Evolutionary conservation across 2,113 vertebrate genomes (phyloP).

Genomic region (Pelecanus crispus): DNA sequence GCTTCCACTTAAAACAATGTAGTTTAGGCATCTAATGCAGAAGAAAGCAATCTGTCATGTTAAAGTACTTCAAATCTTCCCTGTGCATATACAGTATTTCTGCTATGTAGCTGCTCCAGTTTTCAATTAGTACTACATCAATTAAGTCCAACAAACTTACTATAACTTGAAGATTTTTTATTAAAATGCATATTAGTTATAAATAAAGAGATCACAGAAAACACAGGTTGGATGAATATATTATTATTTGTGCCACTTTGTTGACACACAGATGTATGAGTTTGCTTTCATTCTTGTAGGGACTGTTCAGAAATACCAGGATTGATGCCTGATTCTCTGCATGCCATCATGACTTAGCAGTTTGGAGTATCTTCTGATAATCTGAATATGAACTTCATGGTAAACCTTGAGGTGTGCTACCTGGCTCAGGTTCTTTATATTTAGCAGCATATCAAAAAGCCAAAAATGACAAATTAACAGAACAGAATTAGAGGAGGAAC

Average conservation of each 20-base stretch:
- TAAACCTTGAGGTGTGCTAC: not conserved
- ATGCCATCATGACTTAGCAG: not conserved
- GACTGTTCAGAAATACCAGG: not conserved
- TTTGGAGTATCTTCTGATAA: not conserved
- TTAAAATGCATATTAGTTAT: not conserved
- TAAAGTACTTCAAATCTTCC: not conserved
- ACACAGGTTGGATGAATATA: not conserved
- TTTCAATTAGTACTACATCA: not conserved
- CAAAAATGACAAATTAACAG: not conserved
- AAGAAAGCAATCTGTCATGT: not conserved
- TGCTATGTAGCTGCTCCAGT: not conserved
- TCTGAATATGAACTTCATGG: not conserved
- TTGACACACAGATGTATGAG: not conserved
- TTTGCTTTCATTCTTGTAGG: not conserved
- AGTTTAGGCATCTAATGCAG: not conserved
- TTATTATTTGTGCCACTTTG: not conserved
- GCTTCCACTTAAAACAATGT: not conserved
- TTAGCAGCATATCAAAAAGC: not conserved
- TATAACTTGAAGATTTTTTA: not conserved
- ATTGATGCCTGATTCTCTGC: not conserved
- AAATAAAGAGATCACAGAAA: not conserved
- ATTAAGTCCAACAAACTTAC: not conserved
- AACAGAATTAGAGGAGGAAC: not conserved
- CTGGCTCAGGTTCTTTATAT: not conserved
- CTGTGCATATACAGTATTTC: not conserved